Base-by-base conservation (phyloP, 2,888 invertebrate genomes). In the Apantesis nais region DNA sequence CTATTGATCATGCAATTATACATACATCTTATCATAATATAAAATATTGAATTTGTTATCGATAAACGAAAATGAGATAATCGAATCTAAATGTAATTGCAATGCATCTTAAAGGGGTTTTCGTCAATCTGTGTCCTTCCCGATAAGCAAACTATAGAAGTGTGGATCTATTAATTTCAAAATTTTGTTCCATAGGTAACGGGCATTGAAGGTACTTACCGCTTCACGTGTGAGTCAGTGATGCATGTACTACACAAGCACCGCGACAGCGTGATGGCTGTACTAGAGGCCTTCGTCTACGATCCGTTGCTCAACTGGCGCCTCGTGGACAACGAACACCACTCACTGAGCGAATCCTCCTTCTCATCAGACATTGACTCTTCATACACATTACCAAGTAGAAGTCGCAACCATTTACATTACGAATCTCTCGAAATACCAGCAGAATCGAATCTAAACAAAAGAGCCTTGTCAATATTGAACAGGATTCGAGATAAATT, bases 291-390 rank as follows among this genome's bases (percentile, higher is more conserved):
- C 0, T 99, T 99, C 90, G 99, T 99, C 0, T 99, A 99, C 88
- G 99, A 99, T 95, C 99, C 99, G 0, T 94, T 99, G 55, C 96
- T 99, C 31, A 99, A 99, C 93, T 99, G 99, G 99, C 96, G 99
- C 71, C 95, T 99, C 9, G 85, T 92, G 48, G 92, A 93, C 82
- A 91, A 89, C 85, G 93, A 91, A n/a, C 89, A 90, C 37, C 89
- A 88, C 60, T 93, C 94, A 0, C 81, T 93, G 74, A 90, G 92
- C 0, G 93, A 92, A 34, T 93, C 94, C 61, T 88, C 90, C 14
- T 93, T 94, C 85, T 93, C 93, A 0, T 93, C 93, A 22, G 92
- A 93, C 78, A 91, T 93, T 11, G 90, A 91, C 75, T 91, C 93
- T 0, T 90, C 93, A 0, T 91, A 93, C 84, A 89, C 90, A 0